Percentiles rank a stretch among this genome's conserved stretches.
Conservation (phyloP, 2,113 vertebrate species). For the Eupsittula cactorum region DNA sequence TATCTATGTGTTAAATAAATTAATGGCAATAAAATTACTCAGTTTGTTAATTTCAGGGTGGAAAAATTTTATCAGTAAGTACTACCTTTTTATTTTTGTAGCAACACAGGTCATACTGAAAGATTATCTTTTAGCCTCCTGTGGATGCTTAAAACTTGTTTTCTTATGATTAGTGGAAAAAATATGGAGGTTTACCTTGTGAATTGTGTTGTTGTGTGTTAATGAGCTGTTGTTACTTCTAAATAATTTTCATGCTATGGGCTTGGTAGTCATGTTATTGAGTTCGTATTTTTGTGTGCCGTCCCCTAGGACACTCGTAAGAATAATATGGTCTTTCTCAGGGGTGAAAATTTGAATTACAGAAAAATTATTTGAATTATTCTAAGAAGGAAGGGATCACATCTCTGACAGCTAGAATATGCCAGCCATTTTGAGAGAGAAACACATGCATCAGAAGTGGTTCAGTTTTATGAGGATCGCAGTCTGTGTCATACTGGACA, state of each 20-base stretch:
- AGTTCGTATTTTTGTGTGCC: background rate
- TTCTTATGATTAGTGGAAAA: background rate
- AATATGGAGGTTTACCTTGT: slow-evolving; percentile 32
- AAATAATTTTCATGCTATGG: background rate
- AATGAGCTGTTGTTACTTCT: slow-evolving; percentile 42
- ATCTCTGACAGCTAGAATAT: background rate
- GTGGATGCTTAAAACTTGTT: slow-evolving; percentile 5
- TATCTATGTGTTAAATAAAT: slow-evolving; percentile 11
- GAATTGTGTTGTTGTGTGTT: slow-evolving; percentile 38
- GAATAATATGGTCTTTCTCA: background rate
- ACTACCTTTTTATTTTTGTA: slow-evolving; percentile 50
- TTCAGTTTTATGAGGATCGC: background rate
- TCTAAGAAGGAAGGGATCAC: background rate
- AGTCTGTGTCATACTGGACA: slow-evolving; percentile 48
- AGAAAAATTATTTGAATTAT: slow-evolving; percentile 12
- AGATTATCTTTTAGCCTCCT: background rate
- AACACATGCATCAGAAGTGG: background rate
- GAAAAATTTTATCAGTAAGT: background rate
- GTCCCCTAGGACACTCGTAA: background rate
- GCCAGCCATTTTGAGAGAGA: slow-evolving; percentile 60
- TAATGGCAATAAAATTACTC: background rate
- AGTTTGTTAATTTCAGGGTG: background rate
- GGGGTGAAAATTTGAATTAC: background rate
- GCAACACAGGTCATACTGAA: slow-evolving; percentile 40
- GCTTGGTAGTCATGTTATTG: background rate